Conservation (phyloP, 1,140 invertebrate genomes). For the Teleogryllus occipitalis region DNA sequence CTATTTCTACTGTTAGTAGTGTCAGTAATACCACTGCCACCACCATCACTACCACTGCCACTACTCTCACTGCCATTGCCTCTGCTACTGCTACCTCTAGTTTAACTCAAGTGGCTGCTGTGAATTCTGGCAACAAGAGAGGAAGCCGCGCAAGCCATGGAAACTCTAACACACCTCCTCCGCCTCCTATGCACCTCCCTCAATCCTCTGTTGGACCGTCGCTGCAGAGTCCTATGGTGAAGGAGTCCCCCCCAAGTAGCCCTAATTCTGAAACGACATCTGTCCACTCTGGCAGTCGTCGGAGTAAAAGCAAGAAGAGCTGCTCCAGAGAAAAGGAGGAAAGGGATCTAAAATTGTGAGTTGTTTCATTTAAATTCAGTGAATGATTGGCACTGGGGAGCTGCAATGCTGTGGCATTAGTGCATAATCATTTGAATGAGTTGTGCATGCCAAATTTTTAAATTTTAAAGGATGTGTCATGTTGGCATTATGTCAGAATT, state of each 20-base stretch:
- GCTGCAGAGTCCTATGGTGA: not conserved
- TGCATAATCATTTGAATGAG: too few relatives aligned
- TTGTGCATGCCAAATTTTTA: too few relatives aligned
- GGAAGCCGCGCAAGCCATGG: constrained; percentile 2
- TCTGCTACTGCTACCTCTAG: constrained; percentile 12
- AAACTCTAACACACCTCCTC: constrained; percentile 2
- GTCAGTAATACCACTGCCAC: not conserved
- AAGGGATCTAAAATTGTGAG: constrained; percentile 50
- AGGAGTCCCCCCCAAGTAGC: constrained; percentile 54
- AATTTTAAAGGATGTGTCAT: too few relatives aligned
- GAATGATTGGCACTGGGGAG: not conserved
- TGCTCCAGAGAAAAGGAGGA: constrained; percentile 39
- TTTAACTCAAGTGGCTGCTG: constrained; percentile 7
- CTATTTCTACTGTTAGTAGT: constrained; percentile 7
- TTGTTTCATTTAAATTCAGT: constrained; percentile 16
- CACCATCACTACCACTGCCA: not conserved
- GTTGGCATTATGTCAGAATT: too few relatives aligned
- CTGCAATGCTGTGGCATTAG: too few relatives aligned
- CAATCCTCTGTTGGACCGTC: not conserved
- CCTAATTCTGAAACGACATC: constrained; percentile 47
- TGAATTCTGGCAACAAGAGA: not conserved
- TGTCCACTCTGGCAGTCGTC: constrained; percentile 35
- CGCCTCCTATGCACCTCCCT: not conserved
- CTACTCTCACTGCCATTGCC: constrained; percentile 19
- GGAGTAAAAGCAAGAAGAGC: constrained; percentile 45